Conservation (phyloP, 1,140 invertebrate genomes). For the Drosophila ananassae region DNA sequence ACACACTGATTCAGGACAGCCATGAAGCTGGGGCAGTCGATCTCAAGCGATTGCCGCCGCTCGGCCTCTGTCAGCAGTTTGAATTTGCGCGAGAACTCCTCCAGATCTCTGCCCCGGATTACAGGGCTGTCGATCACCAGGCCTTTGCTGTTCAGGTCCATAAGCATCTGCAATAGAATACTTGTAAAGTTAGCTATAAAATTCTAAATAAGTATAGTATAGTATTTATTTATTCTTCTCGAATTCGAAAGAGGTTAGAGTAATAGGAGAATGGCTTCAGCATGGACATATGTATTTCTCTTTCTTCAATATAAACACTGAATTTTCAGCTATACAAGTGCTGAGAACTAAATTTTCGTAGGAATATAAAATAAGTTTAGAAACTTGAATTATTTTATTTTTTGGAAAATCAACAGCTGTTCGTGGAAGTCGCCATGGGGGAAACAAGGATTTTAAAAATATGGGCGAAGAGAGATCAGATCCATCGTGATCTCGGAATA, state of each 20-base stretch:
- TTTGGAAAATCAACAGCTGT: too few species aligned
- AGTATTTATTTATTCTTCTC: too few species aligned
- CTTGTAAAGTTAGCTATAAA: too few species aligned
- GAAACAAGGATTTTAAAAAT: background rate
- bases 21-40: conserved; percentile 92
- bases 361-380: too few species aligned
- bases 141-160: conserved; percentile 93
- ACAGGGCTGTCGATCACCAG: conserved; percentile 91
- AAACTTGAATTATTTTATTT: too few species aligned
- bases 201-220: too few species aligned
- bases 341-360: too few species aligned
- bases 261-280: background rate
- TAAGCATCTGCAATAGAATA: conserved; percentile 90
- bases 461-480: too few species aligned
- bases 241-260: background rate
- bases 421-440: too few species aligned
- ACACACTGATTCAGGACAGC: conserved; percentile 93
- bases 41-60: conserved; percentile 91
- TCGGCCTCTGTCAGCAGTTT: conserved; percentile 91
- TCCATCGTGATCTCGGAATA: background rate
- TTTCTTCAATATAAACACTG: too few species aligned
- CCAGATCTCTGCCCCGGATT: conserved; percentile 91
- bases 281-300: too few species aligned
- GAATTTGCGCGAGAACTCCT: conserved; percentile 93
- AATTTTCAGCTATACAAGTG: too few species aligned